Evolutionary conservation across 2,888 invertebrate genomes (phyloP).

Genomic region (Noctua pronuba): DNA sequence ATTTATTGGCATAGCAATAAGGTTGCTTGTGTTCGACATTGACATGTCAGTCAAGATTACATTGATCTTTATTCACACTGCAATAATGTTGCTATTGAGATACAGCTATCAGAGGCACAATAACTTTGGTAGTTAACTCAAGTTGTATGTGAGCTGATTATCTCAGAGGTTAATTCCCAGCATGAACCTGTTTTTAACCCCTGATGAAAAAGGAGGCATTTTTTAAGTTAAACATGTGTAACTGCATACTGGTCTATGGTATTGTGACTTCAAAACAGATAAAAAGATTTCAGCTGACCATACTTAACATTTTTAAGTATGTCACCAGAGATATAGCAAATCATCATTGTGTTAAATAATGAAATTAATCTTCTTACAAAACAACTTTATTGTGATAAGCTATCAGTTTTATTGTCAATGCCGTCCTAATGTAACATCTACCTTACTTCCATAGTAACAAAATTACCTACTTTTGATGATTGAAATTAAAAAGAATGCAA

Average conservation of each 20-base stretch:
- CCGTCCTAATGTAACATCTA: background rate
- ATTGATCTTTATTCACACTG: background rate
- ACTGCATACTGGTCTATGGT: background rate
- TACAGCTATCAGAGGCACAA: background rate
- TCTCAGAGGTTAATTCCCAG: background rate
- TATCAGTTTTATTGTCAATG: slow-evolving; percentile 47
- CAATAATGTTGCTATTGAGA: background rate
- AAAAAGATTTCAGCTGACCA: background rate
- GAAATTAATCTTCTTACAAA: slow-evolving; percentile 12
- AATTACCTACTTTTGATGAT: background rate
- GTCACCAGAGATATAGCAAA: slow-evolving; percentile 19
- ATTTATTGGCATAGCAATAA: background rate
- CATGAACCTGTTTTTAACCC: background rate
- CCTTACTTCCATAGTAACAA: slow-evolving; percentile 12
- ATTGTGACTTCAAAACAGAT: background rate
- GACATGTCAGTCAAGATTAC: background rate
- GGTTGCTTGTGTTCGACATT: background rate
- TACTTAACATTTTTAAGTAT: slow-evolving; percentile 14
- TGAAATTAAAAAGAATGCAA: too few relatives aligned
- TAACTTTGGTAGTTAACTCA: background rate
- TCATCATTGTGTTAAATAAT: slow-evolving; percentile 21
- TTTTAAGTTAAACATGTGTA: background rate
- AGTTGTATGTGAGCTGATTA: background rate
- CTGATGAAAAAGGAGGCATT: background rate
- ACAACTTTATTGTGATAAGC: slow-evolving; percentile 41